These are phyloP conservation scores for Chlorodrepanis virens DNA, from an alignment of 2,113 vertebrate species.

Conservation along the genomic window DNA sequence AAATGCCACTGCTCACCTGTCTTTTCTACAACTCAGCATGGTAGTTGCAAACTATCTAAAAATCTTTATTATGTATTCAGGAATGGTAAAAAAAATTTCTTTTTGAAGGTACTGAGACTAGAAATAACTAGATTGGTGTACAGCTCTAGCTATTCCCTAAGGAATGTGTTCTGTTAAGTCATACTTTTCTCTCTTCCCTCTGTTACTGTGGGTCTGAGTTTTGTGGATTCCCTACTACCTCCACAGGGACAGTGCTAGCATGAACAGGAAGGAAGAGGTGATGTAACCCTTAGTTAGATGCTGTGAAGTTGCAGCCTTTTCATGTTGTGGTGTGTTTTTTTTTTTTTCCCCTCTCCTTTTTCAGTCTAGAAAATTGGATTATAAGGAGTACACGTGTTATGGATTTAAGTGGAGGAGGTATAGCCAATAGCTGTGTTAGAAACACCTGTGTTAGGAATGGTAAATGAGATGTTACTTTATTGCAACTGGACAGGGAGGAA, in stretches of 20 bases:
- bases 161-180: background rate
- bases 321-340: background rate
- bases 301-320: background rate
- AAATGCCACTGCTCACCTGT: background rate
- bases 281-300: background rate
- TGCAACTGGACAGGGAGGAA: background rate
- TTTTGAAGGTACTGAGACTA: background rate
- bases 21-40: background rate
- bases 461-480: background rate
- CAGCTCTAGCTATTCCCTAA: background rate
- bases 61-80: background rate
- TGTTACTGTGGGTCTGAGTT: background rate
- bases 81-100: background rate
- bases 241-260: background rate
- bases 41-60: background rate
- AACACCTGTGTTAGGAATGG: background rate
- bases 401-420: background rate
- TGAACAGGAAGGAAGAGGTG: background rate
- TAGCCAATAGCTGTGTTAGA: background rate
- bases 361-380: background rate
- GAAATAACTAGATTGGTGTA: background rate
- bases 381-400: background rate
- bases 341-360: accelerated
- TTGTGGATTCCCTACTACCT: background rate
- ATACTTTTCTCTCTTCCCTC: background rate